These are phyloP conservation scores for Andinoacara biseriatus DNA, from an alignment of 2,113 vertebrate genomes.

Conservation along the genomic window DNA sequence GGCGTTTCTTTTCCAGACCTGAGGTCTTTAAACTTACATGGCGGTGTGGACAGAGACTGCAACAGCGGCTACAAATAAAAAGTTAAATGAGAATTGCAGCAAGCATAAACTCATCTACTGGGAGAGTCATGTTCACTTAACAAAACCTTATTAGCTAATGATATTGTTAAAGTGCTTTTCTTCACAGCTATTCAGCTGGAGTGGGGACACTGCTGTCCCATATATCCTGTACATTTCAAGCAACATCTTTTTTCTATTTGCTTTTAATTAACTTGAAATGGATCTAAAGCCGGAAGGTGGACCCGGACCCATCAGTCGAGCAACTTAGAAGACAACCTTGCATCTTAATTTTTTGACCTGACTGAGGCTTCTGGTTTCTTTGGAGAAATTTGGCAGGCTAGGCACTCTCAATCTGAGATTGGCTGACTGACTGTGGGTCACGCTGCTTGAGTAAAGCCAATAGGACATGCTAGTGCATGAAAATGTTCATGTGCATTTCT, in stretches of 20 bases:
- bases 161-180: neutral
- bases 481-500: neutral
- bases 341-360: neutral
- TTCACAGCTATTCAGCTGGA: neutral
- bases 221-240: neutral
- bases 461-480: neutral
- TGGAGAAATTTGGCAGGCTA: neutral
- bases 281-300: rapidly evolving
- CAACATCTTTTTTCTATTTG: neutral
- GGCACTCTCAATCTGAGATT: neutral
- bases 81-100: neutral
- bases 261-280: neutral
- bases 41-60: neutral
- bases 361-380: neutral
- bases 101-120: neutral
- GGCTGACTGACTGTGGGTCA: conserved; percentile 10
- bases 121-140: rapidly evolving
- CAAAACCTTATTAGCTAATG: neutral
- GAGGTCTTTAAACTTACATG: neutral
- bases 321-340: neutral
- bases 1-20: neutral
- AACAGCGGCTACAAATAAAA: neutral
- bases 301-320: neutral
- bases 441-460: neutral
- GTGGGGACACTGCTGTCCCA: neutral